These are phyloP conservation scores for Pandion haliaetus DNA, from an alignment of 2,113 vertebrate genomes.

Conservation along the genomic window DNA sequence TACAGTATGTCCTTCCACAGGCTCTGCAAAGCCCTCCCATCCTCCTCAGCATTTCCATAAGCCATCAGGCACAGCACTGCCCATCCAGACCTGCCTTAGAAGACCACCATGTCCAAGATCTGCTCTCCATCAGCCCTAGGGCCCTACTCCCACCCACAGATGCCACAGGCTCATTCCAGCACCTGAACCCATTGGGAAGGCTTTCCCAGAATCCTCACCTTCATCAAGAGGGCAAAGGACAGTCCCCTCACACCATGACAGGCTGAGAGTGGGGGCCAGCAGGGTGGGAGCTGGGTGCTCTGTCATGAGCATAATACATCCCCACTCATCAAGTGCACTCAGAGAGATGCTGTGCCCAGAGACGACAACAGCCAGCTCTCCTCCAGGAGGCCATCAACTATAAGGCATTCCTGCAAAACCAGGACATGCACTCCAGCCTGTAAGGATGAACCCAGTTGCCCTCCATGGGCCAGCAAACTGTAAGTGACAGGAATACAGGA, in stretches of 20 bases:
- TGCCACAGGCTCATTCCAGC: not conserved
- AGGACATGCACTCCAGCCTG: not conserved
- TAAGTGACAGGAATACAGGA: not conserved
- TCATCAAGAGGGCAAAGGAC: not conserved
- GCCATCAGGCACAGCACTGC: not conserved
- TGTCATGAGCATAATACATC: not conserved
- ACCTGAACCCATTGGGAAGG: not conserved
- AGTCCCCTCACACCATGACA: not conserved
- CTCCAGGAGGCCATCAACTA: not conserved
- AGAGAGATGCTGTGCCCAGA: not conserved
- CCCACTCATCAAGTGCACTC: rapidly evolving
- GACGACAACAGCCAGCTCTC: not conserved
- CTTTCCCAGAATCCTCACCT: not conserved
- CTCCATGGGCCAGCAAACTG: not conserved
- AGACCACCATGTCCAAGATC: not conserved
- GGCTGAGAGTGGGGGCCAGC: not conserved
- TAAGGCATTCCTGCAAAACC: not conserved
- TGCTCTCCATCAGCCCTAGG: not conserved
- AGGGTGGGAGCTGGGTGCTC: not conserved
- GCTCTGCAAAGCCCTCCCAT: constrained; percentile 23
- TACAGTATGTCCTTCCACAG: constrained; percentile 24
- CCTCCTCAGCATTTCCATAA: constrained; percentile 4
- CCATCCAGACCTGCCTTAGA: not conserved
- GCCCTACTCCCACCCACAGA: not conserved
- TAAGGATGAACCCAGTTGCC: not conserved